Conservation (phyloP, 2,113 vertebrate genomes). For the Misgurnus anguillicaudatus region DNA sequence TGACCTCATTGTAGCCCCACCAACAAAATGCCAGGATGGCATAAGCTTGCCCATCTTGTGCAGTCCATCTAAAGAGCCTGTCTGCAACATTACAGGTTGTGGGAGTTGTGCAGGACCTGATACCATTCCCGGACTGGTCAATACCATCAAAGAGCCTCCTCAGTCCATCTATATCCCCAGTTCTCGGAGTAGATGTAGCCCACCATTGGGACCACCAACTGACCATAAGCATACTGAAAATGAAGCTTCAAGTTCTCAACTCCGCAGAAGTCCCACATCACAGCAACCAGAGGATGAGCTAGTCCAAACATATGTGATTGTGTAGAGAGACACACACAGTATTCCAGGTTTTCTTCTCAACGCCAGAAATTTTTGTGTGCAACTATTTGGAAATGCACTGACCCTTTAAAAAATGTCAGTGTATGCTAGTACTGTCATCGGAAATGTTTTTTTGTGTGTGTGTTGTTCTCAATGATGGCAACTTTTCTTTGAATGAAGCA, state of each 20-base stretch:
- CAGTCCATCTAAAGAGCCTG: slow-evolving; percentile 50
- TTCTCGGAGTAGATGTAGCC: slow-evolving; percentile 13
- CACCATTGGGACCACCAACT: slow-evolving; percentile 8
- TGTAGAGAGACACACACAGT: slow-evolving; percentile 31
- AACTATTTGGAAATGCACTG: not conserved
- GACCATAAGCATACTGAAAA: slow-evolving; percentile 5
- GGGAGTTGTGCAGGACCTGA: slow-evolving; percentile 7
- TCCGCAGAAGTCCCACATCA: slow-evolving; percentile 11
- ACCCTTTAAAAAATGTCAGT: not conserved
- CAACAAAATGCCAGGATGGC: not conserved
- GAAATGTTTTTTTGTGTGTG: not conserved
- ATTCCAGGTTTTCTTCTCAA: not conserved
- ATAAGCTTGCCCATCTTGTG: slow-evolving; percentile 39
- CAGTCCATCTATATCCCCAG: slow-evolving; percentile 64
- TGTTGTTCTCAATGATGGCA: not conserved
- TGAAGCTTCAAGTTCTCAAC: not conserved
- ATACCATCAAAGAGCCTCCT: slow-evolving; percentile 65
- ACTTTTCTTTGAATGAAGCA: not conserved
- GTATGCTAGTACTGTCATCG: not conserved
- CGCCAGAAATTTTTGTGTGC: not conserved
- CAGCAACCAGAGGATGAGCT: slow-evolving; percentile 46
- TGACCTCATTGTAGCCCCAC: not conserved
- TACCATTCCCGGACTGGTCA: slow-evolving; percentile 26
- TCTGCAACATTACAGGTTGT: slow-evolving; percentile 44
- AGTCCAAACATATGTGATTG: slow-evolving; percentile 46